Evolutionary conservation across 2,888 invertebrate genomes (phyloP), one percentile per base, ranked within the genome.

Genomic region (Acrobasis repandana): DNA sequence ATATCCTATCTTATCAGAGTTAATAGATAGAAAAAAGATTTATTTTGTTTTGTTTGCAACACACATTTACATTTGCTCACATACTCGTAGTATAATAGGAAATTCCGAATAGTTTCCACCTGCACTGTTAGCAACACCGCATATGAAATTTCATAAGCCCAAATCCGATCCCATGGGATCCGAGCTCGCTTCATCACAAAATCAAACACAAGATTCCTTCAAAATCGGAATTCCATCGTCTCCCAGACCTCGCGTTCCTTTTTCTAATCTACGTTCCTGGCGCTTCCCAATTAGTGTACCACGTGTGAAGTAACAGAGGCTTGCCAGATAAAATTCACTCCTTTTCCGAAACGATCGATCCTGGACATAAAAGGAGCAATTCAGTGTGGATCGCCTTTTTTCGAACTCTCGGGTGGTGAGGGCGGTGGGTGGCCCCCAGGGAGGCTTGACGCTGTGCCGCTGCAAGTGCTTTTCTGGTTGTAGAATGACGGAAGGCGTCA

Each of bases 331-430:
- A 86, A 89, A 88, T 84, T 85, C 88, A 82, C 85, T 88, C 88
- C 88, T 90, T 89, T 85, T 82, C 85, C 80, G 86, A 84, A 87
- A 83, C 90, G 91, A 91, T 92, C 92, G 91, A 92, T 92, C 79
- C 85, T 82, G 84, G 88, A 88, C 91, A 89, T 80, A 92, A 92
- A 92, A 92, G 85, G 91, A 89, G 90, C 91, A 90, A 89, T 90
- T 82, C 81, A 80, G 88, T 88, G 87, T 90, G 88, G 88, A 90
- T 90, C 88, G 91, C 90, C 90, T 90, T 91, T 92, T 91, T 91
- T 90, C 87, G 85, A 90, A 87, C 80, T 79, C 76, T 77, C 76
- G 76, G 73, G 75, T 70, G 83, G 86, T 83, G 81, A 81, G 81
- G 71, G 70, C 65, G 74, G 74, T 67, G 77, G 74, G 67, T 69